Conservation (phyloP, 1,140 invertebrate species). For the Drosophila aff. region DNA sequence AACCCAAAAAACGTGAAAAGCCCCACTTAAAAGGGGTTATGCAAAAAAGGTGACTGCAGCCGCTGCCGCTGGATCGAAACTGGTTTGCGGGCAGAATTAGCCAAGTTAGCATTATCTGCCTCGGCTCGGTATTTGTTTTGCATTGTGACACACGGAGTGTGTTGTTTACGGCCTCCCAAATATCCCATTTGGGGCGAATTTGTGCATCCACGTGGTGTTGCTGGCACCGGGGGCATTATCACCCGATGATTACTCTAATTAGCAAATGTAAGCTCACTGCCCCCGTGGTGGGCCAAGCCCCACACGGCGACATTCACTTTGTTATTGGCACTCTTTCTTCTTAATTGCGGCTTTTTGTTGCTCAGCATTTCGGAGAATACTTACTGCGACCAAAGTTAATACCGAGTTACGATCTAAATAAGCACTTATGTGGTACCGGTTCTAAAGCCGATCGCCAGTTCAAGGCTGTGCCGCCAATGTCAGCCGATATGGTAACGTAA, state of each 20-base stretch:
- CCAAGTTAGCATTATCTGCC: conserved; percentile 62
- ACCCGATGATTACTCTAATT: conserved; percentile 39
- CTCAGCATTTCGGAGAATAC: conserved; percentile 46
- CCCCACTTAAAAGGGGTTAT: conserved; percentile 61
- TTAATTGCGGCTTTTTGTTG: conserved; percentile 39
- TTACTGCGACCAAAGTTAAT: conserved; percentile 23
- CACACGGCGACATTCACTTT: conserved; percentile 61
- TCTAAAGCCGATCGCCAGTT: conserved; percentile 38
- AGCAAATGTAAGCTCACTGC: conserved; percentile 27
- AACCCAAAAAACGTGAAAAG: conserved; percentile 57
- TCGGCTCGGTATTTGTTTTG: conserved; percentile 49
- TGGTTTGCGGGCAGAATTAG: conserved; percentile 77
- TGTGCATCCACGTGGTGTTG: conserved; percentile 4
- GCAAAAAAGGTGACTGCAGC: conserved; percentile 67
- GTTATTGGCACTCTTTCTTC: conserved; percentile 21
- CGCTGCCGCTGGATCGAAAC: conserved; percentile 44
- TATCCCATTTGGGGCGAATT: conserved; percentile 13
- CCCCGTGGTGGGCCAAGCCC: conserved; percentile 26
- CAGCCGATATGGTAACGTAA: conserved; percentile 18
- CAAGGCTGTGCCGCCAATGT: conserved; percentile 49
- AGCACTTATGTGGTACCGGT: conserved; percentile 48
- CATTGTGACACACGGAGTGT: conserved; percentile 47
- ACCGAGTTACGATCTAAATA: conserved; percentile 45
- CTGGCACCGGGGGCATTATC: conserved; percentile 11
- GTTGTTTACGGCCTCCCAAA: conserved; percentile 29